Evolutionary conservation across 2,113 vertebrate genomes (phyloP).

Genomic region (Anguilla rostrata): DNA sequence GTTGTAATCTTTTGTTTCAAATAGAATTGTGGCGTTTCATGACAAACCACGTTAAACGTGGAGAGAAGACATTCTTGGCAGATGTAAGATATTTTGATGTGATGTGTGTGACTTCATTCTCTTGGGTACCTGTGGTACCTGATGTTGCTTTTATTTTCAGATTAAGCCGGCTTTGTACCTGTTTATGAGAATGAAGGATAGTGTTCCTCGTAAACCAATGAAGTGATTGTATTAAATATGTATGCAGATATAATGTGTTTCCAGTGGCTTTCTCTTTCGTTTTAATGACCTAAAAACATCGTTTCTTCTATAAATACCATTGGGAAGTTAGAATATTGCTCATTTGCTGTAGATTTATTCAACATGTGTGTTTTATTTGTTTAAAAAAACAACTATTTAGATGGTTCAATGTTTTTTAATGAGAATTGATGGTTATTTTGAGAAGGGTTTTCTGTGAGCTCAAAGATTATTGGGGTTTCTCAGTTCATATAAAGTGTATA

Average conservation of each 20-base stretch:
- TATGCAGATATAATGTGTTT: neutral
- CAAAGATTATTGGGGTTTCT: neutral
- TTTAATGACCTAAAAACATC: neutral
- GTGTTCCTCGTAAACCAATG: neutral
- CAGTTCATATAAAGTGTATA: too few species aligned
- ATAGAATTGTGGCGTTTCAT: neutral
- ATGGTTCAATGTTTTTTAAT: neutral
- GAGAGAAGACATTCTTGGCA: neutral
- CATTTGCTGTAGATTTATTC: neutral
- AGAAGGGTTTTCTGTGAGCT: too few species aligned
- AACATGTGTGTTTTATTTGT: neutral
- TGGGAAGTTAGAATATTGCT: neutral
- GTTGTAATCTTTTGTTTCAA: neutral
- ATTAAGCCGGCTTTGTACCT: neutral
- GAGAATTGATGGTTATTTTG: neutral
- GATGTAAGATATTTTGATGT: neutral
- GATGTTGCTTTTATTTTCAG: neutral
- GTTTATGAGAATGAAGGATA: neutral
- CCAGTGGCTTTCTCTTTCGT: neutral
- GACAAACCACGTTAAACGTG: neutral
- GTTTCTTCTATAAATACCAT: neutral
- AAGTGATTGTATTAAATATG: neutral
- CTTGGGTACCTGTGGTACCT: neutral
- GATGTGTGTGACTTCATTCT: neutral
- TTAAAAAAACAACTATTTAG: neutral